Base-by-base conservation (phyloP, 2,797 vertebrate species). In the Netta rufina region DNA sequence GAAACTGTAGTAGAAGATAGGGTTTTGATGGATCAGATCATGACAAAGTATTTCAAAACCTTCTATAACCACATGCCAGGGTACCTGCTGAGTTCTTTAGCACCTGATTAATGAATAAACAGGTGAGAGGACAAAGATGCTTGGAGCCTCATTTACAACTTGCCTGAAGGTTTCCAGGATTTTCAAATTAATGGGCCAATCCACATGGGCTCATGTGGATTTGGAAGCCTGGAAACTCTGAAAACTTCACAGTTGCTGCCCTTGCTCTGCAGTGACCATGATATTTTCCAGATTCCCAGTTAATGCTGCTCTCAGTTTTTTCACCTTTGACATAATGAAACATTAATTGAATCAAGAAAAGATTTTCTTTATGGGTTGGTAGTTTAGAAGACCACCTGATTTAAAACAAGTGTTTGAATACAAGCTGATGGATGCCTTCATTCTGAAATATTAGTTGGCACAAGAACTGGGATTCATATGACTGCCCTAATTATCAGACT, bases 31-130 rank as follows among this genome's bases (percentile, higher is more conserved):
- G 61, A 89, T 69, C 21, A 72, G 18, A 9, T 83, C 3, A 27
- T 16, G 65, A 53, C 78, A 94, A 91, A 87, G 80, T 77, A 11
- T 92, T 92, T 75, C 60, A 80, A 73, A 93, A 49, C 6, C 33
- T 8, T 76, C 49, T 83, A 41, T 64, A 85, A 77, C 79, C 41
- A n/a, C 38, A 13, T 39, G 45, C 61, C 65, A 74, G 57, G 19
- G 13, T 89, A 93, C 92, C 87, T 79, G 56, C 86, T 95, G 89
- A 74, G 65, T 83, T 89, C 74, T 94, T 95, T 87, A 94, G 61
- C 84, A 85, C 69, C 61, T 62, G 76, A 89, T 95, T 90, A 87
- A 95, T 10, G 13, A 96, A 93, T 89, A 92, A 95, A 95, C 78
- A 95, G 53, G 67, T 89, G 84, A 95, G 75, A 96, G 25, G 67